Evolutionary conservation across 2,113 vertebrate species (phyloP), one percentile per base, ranked within the genome.

Genomic region (Anseranas semipalmata): DNA sequence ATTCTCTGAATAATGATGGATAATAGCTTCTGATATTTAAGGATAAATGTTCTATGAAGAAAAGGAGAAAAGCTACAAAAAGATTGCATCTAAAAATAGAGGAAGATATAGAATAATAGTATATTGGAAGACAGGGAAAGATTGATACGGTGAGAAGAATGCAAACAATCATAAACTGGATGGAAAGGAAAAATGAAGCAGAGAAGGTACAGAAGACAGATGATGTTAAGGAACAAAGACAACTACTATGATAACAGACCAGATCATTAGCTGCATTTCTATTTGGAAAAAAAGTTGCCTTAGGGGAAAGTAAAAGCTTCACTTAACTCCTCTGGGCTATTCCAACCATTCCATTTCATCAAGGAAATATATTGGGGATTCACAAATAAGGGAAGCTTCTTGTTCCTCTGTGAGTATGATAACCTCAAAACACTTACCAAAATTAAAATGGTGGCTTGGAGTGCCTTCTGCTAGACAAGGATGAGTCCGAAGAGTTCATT

Each of bases 381-480:
- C 14, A 75, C 6, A 82, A 78, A 53, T 19, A 67, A 32, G 1
- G 9, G 7, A 65, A 2, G 0, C 2, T 16, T 65, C 48, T 59
- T 63, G 5, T 59, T 50, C n/a, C 12, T 68, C 19, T 46, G 0
- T 68, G 22, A 30, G 28, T 68, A 45, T 35, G 25, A 65, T 58
- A 76, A 62, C 4, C 5, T 8, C 18, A 48, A 82, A 75, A 79
- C 4, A 55, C 13, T 68, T 50, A 72, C 7, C 6, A 6, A 45
- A 59, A 45, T 59, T 82, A 56, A 50, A 63, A 20, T 10, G 6
- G n/a, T 63, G 25, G 8, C 15, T 78, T 0, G 0, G 87, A 63
- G 39, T 55, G 5, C 25, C 58, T 32, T 63, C 21, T 63, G 3
- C 5, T 48, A 35, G 7, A 53, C 62, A 53, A 58, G 45, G 87